These are phyloP conservation scores for Apogon talboti DNA, from an alignment of 2,797 vertebrate genomes.

Conservation along the genomic window DNA sequence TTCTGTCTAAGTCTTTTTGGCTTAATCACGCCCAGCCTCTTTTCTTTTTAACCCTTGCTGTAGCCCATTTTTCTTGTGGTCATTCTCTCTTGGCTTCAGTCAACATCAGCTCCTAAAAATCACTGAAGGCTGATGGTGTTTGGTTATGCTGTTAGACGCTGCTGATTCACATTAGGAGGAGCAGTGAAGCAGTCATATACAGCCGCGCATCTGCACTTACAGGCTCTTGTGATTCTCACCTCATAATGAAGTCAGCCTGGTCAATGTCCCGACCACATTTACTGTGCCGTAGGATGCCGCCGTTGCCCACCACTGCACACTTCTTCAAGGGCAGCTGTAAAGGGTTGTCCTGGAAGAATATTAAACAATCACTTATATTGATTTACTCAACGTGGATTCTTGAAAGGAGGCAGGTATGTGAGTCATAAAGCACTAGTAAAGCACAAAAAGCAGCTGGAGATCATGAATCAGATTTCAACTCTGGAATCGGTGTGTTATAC, in stretches of 20 bases:
- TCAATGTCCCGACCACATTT: slow-evolving; percentile 92
- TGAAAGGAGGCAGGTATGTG: slow-evolving; percentile 7
- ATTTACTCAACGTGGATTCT: slow-evolving; percentile 2
- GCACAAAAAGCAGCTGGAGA: background rate
- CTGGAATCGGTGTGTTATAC: background rate
- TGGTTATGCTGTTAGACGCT: slow-evolving; percentile 13
- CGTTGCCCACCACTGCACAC: slow-evolving; percentile 96
- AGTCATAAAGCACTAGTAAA: background rate
- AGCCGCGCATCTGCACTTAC: background rate
- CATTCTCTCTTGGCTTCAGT: slow-evolving; percentile 9
- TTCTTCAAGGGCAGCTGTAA: slow-evolving; percentile 93
- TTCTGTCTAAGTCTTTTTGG: slow-evolving; percentile 1
- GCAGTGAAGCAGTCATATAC: background rate
- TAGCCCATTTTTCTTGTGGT: slow-evolving; percentile 35
- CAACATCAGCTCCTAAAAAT: slow-evolving; percentile 43
- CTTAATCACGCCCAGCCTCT: slow-evolving; percentile 13
- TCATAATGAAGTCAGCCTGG: slow-evolving; percentile 93
- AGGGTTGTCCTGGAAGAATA: slow-evolving; percentile 87
- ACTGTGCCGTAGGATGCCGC: slow-evolving; percentile 93
- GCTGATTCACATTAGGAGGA: slow-evolving; percentile 10
- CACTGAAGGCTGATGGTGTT: slow-evolving; percentile 14
- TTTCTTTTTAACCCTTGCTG: slow-evolving; percentile 10
- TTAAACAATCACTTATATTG: background rate
- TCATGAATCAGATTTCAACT: slow-evolving; percentile 19
- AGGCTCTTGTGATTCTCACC: slow-evolving; percentile 79